Base-by-base conservation (phyloP, 2,888 invertebrate genomes). In the Marronus borbonicus region DNA sequence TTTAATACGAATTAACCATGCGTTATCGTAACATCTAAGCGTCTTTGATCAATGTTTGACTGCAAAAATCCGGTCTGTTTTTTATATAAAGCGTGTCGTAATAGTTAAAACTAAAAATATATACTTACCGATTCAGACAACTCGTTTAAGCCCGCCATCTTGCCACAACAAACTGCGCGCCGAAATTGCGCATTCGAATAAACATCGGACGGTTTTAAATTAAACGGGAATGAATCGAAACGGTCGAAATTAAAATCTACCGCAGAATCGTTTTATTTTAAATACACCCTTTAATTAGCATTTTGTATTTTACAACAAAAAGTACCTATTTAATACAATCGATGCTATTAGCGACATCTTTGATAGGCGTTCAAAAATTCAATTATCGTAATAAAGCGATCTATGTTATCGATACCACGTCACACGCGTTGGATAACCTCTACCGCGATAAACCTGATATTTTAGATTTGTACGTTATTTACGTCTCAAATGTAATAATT, bases 121-220 rank as follows among this genome's bases (percentile, higher is more conserved):
- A 78, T 80, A 84, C 86, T 85, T 83, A 86, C 86, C 86, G 86
- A 86, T 84, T 86, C 85, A 85, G 85, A 85, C 85, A 85, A 83
- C 84, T 85, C 83, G 82, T 80, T 81, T 81, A 83, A 80, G 80
- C 85, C 85, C 84, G 86, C 86, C 86, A 86, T 86, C 84, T 86
- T 86, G 84, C 84, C 85, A 84, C 83, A 83, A 85, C 84, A 84
- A 83, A 85, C 85, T 84, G 85, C 82, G 83, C 82, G 76, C 58
- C 77, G 50, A 28, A 44, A 36, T 72, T 70, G 79, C 78, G 75
- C 80, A 78, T 78, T 50, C 58, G 20, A 24, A 68, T 49, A 8
- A 50, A 50, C 14, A 50, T 10, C 12, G 3, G 10, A 14, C 12
- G 14, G 50, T 62, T 55, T n/a, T 3, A 8, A 65, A 65, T 39